Evolutionary conservation across 2,797 vertebrate genomes (phyloP), one percentile per base, ranked within the genome.

Genomic region (Scyliorhinus canicula): DNA sequence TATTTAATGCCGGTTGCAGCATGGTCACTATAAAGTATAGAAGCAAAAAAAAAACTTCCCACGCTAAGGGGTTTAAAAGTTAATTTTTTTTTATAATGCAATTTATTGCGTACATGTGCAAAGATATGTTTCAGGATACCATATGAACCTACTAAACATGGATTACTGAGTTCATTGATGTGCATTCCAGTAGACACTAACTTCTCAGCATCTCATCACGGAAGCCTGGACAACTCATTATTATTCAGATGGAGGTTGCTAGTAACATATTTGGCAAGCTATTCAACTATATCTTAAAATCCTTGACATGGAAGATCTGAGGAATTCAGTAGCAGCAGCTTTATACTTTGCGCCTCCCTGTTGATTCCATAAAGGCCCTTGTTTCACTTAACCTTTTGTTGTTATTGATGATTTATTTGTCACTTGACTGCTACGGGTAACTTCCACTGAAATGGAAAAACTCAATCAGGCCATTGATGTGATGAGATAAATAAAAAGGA

Each of bases 261-360:
- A 95, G 95, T 96, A 95, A 55, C 95, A 95, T 95, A 91, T 95
- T 93, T 96, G 96, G 96, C 96, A 96, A 96, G 65, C 63, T 97
- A 96, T 95, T 95, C 88, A 95, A 97, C 74, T 93, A 82, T 90
- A 96, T 96, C 95, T 96, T 96, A 96, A 96, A 96, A 96, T 96
- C 88, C 86, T 96, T 96, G 95, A 97, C 97, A 98, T 97, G 97
- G 98, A 98, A 98, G 98, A 98, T 98, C 96, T 97, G 96, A 97
- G 97, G 98, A 97, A 97, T 97, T 97, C 96, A 97, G 97, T 98
- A 99, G 98, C 98, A 99, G 98, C 98, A 98, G 97, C 98, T 99
- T 99, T 98, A 99, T 99, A 99, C 99, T 99, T 98, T 99, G 99
- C 99, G 98, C 98, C 98, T 98, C 98, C 99, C 98, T 99, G 98